A percentile compares a stretch with the other conserved stretches of the same genome.
Evolutionary conservation across 2,888 invertebrate genomes (phyloP).

Genomic region (Eilema sororculum): DNA sequence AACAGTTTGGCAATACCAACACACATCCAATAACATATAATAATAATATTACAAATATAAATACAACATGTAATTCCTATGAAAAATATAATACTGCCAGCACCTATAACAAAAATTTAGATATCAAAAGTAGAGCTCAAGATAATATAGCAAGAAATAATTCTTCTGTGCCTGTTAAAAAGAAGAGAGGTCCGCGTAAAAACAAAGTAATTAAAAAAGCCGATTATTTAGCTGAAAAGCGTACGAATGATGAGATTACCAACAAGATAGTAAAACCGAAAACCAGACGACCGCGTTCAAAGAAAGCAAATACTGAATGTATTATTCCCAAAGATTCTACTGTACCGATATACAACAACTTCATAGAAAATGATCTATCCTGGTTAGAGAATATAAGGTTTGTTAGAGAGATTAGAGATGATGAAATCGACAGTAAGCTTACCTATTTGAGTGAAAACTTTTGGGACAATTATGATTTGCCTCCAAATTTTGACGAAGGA

Average conservation of each 20-base stretch:
- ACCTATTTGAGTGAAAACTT: conserved; percentile 56
- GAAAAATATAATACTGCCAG: neutral
- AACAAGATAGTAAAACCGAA: conserved; percentile 4
- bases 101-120: neutral
- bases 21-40: neutral
- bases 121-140: neutral
- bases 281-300: neutral
- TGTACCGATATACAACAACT: conserved; percentile 35
- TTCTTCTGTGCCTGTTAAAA: conserved; percentile 17
- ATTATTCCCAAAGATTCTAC: neutral
- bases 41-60: neutral
- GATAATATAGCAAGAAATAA: neutral
- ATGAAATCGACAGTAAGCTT: conserved; percentile 59
- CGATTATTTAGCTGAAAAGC: neutral
- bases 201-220: conserved; percentile 25
- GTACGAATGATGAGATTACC: neutral
- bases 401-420: conserved; percentile 63
- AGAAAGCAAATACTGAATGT: neutral
- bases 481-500: conserved; percentile 57
- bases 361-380: conserved; percentile 59
- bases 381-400: conserved; percentile 74
- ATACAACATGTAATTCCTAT: neutral
- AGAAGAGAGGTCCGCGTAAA: conserved; percentile 37
- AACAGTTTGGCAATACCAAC: neutral
- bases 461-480: conserved; percentile 69